Percentiles rank a stretch among this genome's conserved stretches.
Evolutionary conservation across 2,888 invertebrate species (phyloP).

Genomic region (Agelastica alni): DNA sequence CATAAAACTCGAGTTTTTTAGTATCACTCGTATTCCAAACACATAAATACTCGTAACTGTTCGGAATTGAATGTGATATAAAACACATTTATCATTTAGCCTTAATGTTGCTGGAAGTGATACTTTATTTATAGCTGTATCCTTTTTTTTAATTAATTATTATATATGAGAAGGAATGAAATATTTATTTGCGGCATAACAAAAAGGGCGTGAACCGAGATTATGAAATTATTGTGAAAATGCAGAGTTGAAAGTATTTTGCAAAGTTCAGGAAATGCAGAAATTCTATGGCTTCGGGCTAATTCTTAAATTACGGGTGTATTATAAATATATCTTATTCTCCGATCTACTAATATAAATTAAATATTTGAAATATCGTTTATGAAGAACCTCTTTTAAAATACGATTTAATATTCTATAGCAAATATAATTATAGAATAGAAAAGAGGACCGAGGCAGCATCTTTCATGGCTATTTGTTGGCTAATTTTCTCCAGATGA

Average conservation of each 20-base stretch:
- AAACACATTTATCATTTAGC: background rate
- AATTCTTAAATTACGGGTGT: conserved; percentile 7
- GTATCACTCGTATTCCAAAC: too few relatives aligned
- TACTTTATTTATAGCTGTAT: conserved; percentile 6
- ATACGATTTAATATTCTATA: too few relatives aligned
- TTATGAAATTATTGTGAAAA: conserved; percentile 15
- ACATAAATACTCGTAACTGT: too few relatives aligned
- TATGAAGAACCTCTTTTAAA: too few relatives aligned
- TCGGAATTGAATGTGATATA: too few relatives aligned
- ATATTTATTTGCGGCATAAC: conserved; percentile 13
- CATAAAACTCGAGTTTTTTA: too few relatives aligned
- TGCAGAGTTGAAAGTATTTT: conserved; percentile 6
- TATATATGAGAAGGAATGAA: conserved; percentile 5
- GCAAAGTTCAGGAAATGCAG: conserved; percentile 18
- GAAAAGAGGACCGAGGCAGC: too few relatives aligned
- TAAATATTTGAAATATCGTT: background rate
- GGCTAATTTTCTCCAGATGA: too few relatives aligned
- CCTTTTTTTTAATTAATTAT: background rate
- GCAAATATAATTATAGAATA: too few relatives aligned
- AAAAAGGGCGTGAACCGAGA: conserved; percentile 9
- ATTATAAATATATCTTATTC: background rate
- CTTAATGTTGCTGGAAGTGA: background rate
- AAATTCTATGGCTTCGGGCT: conserved; percentile 7
- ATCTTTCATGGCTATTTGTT: too few relatives aligned
- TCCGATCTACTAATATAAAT: conserved; percentile 3